phyloP scores from a whole-genome alignment of 2,888 invertebrate species.

The Trichopoda pennipes region DNA sequence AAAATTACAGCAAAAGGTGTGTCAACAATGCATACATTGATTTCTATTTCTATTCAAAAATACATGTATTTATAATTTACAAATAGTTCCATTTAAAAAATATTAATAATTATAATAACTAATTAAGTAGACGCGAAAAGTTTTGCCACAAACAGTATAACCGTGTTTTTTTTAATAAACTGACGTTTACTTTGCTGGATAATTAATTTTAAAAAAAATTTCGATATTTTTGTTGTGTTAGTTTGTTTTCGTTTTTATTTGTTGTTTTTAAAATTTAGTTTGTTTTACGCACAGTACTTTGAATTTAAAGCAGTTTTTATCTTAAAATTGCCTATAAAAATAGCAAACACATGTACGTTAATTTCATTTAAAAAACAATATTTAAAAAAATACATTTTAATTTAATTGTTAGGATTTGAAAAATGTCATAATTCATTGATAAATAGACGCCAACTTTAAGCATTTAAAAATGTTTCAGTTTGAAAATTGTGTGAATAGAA shows the following conservation, averaged over 20 bases:
- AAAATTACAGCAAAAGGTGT: constrained; percentile 57
- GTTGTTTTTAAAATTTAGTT: not conserved
- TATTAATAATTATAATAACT: constrained; percentile 11
- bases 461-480: constrained; percentile 4
- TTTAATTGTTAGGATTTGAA: constrained; percentile 15
- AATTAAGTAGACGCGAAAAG: not conserved
- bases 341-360: constrained; percentile 15
- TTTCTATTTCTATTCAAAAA: not conserved
- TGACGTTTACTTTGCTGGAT: constrained; percentile 1
- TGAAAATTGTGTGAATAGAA: constrained; percentile 32
- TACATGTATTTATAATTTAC: constrained; percentile 5
- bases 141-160: not conserved
- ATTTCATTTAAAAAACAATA: constrained; percentile 19
- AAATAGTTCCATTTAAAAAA: not conserved
- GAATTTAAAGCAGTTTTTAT: constrained; percentile 53
- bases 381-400: constrained; percentile 3
- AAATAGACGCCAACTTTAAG: constrained; percentile 33
- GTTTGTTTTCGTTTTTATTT: constrained; percentile 17
- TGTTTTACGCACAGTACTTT: not conserved
- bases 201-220: no score
- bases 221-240: not conserved
- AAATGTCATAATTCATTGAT: constrained; percentile 62
- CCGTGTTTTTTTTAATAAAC: not conserved
- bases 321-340: not conserved
- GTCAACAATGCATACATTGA: constrained; percentile 31